Conservation (phyloP, 2,113 vertebrate species). For the Notiomystis cincta region DNA sequence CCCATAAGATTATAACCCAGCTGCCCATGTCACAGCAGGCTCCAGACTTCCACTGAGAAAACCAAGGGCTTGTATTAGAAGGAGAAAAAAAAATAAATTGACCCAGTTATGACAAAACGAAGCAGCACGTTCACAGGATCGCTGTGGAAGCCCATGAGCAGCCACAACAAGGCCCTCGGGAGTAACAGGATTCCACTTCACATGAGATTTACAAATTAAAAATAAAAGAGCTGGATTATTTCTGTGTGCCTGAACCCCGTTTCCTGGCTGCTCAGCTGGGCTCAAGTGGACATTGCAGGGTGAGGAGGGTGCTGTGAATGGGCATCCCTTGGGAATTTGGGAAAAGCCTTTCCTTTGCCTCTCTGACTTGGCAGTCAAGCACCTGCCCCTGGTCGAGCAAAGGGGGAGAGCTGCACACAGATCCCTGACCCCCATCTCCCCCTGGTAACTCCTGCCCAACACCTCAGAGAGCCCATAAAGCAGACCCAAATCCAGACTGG, state of each 20-base stretch:
- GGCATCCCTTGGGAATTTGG: neutral
- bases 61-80: neutral
- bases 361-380: neutral
- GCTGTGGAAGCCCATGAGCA: neutral
- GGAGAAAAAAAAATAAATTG: neutral
- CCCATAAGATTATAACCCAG: neutral
- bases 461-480: neutral
- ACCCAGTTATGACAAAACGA: conserved; percentile 44
- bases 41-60: conserved; percentile 10
- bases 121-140: neutral
- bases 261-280: neutral
- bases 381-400: neutral
- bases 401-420: neutral
- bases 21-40: neutral
- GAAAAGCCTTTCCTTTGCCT: neutral
- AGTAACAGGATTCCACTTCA: neutral
- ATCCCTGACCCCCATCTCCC: neutral
- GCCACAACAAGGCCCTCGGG: neutral
- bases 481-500: neutral
- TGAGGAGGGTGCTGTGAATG: rapidly evolving
- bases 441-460: neutral
- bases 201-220: conserved; percentile 21
- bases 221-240: neutral
- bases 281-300: neutral
- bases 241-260: neutral